Evolutionary conservation across 2,888 invertebrate genomes (phyloP), one percentile per base, ranked within the genome.

Genomic region (Apamea anceps): DNA sequence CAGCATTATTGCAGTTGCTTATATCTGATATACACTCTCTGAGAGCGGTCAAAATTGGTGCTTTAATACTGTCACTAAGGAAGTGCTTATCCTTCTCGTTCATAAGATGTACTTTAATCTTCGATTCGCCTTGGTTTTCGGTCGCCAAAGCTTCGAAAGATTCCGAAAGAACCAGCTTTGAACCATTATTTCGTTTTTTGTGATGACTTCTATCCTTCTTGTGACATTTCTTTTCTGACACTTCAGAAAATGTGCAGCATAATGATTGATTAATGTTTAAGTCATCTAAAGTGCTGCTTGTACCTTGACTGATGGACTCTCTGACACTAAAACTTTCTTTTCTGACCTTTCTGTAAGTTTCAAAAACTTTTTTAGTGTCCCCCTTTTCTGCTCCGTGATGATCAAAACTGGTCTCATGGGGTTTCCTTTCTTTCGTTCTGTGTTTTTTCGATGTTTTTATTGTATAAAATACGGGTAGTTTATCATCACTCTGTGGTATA

Each of bases 61-160:
- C 88, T 87, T 91, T 93, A 81, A 96, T 94, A 82, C 92, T 94
- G 77, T 96, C 95, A 82, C 91, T 93, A 51, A 97, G 92, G 60
- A 91, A 83, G 72, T 92, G 90, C 87, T 94, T 96, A 63, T 96
- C 96, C 82, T 90, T 91, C 25, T 95, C 95, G 75, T 95, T 95
- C 96, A 96, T 96, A 48, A 96, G 91, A 86, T 95, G 95, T 86
- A 96, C 92, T 94, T 96, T 96, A 79, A 96, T 95, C 85, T 92
- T 94, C 21, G 91, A 90, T 25, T 95, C 93, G 28, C 91, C 93
- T 65, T 87, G 78, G 42, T 93, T 89, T 89, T 95, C 95, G 3
- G 93, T 93, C 3, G 95, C 95, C 42, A 96, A 82, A 51, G 95
- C 96, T 90, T 96, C 95, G 79, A 96, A 94, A 13, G 96, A 95